A percentile compares a stretch with the other conserved stretches of the same genome.
Conservation (phyloP, 1,140 invertebrate genomes). For the Hermetia illucens region DNA sequence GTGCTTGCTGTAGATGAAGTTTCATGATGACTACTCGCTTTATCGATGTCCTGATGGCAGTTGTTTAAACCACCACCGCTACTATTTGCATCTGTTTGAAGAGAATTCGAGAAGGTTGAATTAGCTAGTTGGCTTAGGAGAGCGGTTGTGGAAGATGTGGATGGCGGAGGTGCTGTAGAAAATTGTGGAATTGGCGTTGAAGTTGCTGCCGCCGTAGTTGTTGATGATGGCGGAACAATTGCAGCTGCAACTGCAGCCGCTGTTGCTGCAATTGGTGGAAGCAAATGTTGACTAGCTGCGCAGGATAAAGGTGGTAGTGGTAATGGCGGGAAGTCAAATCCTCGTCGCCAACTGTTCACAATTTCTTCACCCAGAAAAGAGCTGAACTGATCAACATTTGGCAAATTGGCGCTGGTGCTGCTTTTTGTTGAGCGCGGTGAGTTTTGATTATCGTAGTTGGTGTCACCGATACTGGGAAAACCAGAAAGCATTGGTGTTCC, state of each 20-base stretch:
- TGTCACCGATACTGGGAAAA: no score
- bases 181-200: conserved; percentile 17
- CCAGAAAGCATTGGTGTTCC: no score
- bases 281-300: no score
- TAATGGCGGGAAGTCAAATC: conserved; percentile 49
- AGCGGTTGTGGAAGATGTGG: conserved; percentile 28
- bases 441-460: not conserved
- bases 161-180: conserved; percentile 34
- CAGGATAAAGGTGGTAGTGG: conserved; percentile 15
- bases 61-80: not conserved
- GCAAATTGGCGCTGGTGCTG: conserved; percentile 33
- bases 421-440: not conserved
- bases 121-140: conserved; percentile 30
- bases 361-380: conserved; percentile 60
- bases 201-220: no score
- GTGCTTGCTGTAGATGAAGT: conserved; percentile 25
- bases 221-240: conserved; percentile 2
- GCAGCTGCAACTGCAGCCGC: conserved; percentile 3
- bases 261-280: conserved; percentile 7
- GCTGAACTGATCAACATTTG: conserved; percentile 55
- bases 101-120: conserved; percentile 25
- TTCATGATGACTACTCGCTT: conserved; percentile 14
- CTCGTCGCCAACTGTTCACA: conserved; percentile 55
- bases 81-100: conserved; percentile 11
- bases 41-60: not conserved